Evolutionary conservation across 1,140 invertebrate genomes (phyloP), one percentile per base, ranked within the genome.

Genomic region (Euschistus heros): DNA sequence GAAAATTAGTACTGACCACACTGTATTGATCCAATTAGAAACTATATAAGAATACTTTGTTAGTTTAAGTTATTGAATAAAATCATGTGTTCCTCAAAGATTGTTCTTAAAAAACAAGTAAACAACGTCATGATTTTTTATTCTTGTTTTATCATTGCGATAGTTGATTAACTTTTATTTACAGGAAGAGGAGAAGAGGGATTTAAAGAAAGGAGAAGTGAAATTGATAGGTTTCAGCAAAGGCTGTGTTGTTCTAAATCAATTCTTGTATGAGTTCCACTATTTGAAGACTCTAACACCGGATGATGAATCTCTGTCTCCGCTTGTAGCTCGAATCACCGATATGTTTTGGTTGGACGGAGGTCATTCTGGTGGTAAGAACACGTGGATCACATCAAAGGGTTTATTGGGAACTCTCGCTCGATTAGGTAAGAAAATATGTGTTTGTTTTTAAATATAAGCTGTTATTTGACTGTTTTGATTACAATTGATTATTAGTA

Each of bases 231-330:
- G 89, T 1, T 94, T 94, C 74, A 94, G 91, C 75, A 94, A 94
- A 81, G 92, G 92, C 47, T 93, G 90, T 76, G 88, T 92, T 52
- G 91, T 94, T 63, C 80, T 94, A 64, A 94, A 94, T 80, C 91
- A 94, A 78, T 79, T 94, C 68, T 79, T 94, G 37, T 86, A 91
- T 73, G 91, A 94, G 75, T 86, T 92, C 75, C 82, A 88, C 72
- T 83, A 86, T 74, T 75, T 83, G 22, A 82, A 85, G 74, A 84
- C 81, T 0, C 73, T 82, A 8, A 85, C 82, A 18, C 82, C 84
- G 6, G 79, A 82, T 46, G 75, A 80, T 66, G 59, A 73, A 50
- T 72, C 74, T 15, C 72, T 84, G 73, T 79, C 78, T 68, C 76
- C 76, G 54, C 77, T 88, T 63, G 80, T 87, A 2, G 75, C 75